Percentiles rank a stretch among this genome's conserved stretches.
phyloP scores from a whole-genome alignment of 2,888 invertebrate genomes.

The Carterocephalus palaemon region DNA sequence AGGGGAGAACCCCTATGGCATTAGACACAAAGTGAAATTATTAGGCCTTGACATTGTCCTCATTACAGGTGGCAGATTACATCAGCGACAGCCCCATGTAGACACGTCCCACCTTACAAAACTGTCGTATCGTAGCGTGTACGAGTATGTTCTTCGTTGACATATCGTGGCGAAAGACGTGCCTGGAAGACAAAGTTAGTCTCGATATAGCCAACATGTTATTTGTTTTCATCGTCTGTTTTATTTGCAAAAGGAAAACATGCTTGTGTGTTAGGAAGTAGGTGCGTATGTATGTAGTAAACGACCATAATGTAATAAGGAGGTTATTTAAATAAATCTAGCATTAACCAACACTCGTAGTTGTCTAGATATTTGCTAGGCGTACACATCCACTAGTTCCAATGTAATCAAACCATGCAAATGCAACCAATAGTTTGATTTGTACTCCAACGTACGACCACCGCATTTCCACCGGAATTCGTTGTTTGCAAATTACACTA shows the following conservation, averaged over 20 bases:
- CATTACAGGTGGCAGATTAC: slow-evolving; percentile 49
- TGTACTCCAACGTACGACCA: too few species aligned
- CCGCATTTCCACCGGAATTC: too few species aligned
- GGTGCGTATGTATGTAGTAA: too few species aligned
- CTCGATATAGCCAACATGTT: slow-evolving; percentile 14
- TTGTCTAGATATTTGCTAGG: too few species aligned
- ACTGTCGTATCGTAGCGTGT: slow-evolving; percentile 40
- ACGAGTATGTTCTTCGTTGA: slow-evolving; percentile 35
- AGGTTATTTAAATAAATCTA: too few species aligned
- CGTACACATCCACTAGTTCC: too few species aligned
- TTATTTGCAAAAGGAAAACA: slow-evolving; percentile 16
- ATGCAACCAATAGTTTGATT: too few species aligned
- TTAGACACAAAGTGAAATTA: slow-evolving; percentile 45
- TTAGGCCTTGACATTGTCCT: slow-evolving; percentile 61
- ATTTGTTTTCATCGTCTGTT: slow-evolving; percentile 16
- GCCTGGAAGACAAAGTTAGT: slow-evolving; percentile 26
- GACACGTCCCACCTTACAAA: slow-evolving; percentile 56
- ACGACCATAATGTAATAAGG: too few species aligned
- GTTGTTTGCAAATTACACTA: too few species aligned
- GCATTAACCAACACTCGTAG: too few species aligned
- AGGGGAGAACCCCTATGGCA: neutral
- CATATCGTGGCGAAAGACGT: slow-evolving; percentile 34
- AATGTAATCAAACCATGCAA: too few species aligned
- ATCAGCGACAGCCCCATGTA: slow-evolving; percentile 44
- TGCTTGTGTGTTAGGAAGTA: too few species aligned